Base-by-base conservation (phyloP, 2,113 vertebrate genomes). In the Girardinichthys multiradiatus region DNA sequence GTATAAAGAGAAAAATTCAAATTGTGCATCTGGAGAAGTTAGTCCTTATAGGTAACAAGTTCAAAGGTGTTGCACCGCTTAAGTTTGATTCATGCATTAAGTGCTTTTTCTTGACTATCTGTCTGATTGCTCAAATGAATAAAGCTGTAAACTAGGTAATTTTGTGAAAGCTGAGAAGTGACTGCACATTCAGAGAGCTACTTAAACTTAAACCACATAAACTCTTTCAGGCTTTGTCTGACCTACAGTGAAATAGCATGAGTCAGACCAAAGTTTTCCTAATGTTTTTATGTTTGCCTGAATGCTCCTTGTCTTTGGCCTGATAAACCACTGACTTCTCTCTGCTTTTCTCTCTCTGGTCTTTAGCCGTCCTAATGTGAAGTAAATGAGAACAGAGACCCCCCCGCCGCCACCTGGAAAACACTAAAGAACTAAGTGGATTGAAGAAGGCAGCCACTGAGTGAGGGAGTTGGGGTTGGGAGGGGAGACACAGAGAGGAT, bases 341-440 rank as follows among this genome's bases (percentile, higher is more conserved):
- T 86, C 29, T 76, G 15, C 61, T 64, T 77, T 71, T 82, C 66
- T 86, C 61, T 77, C 35, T 82, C 57, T 67, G 12, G 33, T 72
- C 77, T 82, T 77, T 60, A 86, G 81, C 66, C 59, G 78, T 64
- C 78, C 85, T 76, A 5, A 74, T 29, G 59, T 86, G 86, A 82
- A 80, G 81, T 85, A 73, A 86, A 73, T 74, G 75, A 77, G 80
- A 82, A 82, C 72, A 71, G 68, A 61, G 85, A 61, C 64, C 70
- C 73, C n/a, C 27, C 64, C 45, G 29, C 60, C 60, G 31, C 77
- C 57, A 66, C 76, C 83, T 68, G 81, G 79, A 70, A 76, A 68
- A 84, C 81, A 29, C 59, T 39, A 45, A 57, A 35, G 45, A 57
- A 26, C 80, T 93, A 92, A 93, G 80, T 89, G 89, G 92, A 92